Conservation (phyloP, 2,113 vertebrate species). For the Ictalurus furcatus region DNA sequence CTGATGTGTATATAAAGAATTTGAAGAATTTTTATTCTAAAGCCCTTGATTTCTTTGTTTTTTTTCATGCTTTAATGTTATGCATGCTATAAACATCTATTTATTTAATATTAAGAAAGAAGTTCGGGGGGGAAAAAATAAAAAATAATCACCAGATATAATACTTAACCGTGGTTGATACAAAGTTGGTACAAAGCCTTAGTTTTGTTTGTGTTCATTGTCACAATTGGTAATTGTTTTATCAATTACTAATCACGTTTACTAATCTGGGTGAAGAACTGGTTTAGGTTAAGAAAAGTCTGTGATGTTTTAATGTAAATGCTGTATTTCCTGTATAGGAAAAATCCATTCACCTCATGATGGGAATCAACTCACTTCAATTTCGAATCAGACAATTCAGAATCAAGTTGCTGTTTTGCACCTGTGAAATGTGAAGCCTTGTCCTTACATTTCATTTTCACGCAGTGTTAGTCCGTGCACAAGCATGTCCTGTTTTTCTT, state of each 20-base stretch:
- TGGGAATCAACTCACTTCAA: not conserved
- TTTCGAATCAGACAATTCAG: not conserved
- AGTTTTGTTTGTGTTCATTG: not conserved
- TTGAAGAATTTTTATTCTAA: not conserved
- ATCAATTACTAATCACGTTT: not conserved
- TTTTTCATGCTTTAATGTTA: not conserved
- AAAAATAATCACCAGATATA: not conserved
- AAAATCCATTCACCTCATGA: not conserved
- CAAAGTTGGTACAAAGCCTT: not conserved
- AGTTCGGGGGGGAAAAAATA: too few species aligned
- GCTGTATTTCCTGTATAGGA: not conserved
- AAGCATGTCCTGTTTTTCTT: slow-evolving; percentile 9
- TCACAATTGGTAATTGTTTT: not conserved
- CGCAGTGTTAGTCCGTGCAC: slow-evolving; percentile 28
- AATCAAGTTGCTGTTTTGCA: slow-evolving; percentile 1
- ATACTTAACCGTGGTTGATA: not conserved
- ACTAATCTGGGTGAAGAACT: not conserved
- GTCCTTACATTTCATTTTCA: not conserved
- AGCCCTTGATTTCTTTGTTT: not conserved
- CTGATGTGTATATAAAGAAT: not conserved
- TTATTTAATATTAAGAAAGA: slow-evolving; percentile 20
- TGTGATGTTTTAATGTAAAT: not conserved
- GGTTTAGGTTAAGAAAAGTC: not conserved
- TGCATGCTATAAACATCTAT: slow-evolving; percentile 14
- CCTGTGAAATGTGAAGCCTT: not conserved